Conservation (phyloP, 2,113 vertebrate genomes). For the Acanthisitta chloris region DNA sequence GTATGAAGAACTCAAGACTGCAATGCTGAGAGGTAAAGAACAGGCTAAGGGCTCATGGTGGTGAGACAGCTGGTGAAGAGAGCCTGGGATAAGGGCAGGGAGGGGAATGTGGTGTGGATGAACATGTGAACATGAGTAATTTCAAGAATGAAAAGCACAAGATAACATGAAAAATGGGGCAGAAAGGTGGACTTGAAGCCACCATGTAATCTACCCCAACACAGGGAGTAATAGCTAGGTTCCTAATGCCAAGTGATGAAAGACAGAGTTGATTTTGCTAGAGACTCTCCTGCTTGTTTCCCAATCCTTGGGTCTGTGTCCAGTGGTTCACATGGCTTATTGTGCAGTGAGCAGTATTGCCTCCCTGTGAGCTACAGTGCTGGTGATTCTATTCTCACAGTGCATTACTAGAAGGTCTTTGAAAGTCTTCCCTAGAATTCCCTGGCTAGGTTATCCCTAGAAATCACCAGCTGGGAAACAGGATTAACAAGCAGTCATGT, state of each 20-base stretch:
- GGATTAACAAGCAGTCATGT: background rate
- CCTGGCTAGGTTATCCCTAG: slow-evolving; percentile 31
- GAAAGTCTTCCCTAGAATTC: slow-evolving; percentile 2
- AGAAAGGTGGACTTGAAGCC: background rate
- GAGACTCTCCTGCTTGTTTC: background rate
- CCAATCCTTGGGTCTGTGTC: background rate
- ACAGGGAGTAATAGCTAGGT: background rate
- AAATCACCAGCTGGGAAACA: slow-evolving; percentile 47
- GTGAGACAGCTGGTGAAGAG: background rate
- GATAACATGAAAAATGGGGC: background rate
- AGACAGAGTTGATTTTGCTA: background rate
- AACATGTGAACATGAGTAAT: background rate
- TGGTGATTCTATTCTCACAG: slow-evolving; percentile 23
- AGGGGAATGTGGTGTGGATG: background rate
- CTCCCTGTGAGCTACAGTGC: background rate
- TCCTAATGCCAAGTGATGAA: background rate
- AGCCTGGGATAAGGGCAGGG: background rate
- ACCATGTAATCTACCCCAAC: background rate
- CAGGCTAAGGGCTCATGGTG: background rate
- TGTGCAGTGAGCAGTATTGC: background rate
- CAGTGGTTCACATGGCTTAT: background rate
- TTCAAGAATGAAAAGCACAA: background rate
- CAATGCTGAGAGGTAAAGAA: background rate
- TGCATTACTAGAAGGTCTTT: background rate
- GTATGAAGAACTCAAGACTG: background rate